Percentiles rank a stretch among this genome's conserved stretches.
These are phyloP conservation scores for Rhabditophanes sp. DNA, from an alignment of 2,888 invertebrate species.

Conservation along the genomic window DNA sequence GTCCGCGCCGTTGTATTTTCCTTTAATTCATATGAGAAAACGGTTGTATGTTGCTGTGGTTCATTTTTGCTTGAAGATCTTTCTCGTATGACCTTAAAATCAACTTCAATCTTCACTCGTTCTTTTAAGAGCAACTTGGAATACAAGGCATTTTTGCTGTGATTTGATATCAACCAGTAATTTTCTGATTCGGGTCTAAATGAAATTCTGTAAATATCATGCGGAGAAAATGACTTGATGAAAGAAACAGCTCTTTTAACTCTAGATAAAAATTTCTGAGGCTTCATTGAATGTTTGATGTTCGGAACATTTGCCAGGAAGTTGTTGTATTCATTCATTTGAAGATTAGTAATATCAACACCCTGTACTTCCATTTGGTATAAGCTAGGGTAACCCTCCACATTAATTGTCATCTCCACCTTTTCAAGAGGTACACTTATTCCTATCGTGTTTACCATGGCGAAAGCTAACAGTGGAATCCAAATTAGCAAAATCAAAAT, in stretches of 20 bases:
- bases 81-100: too few relatives aligned
- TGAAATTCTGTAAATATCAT: constrained; percentile 30
- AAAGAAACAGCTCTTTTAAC: constrained; percentile 38
- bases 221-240: constrained; percentile 45
- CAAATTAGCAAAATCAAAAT: constrained; percentile 75
- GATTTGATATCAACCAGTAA: constrained; percentile 67
- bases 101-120: too few relatives aligned
- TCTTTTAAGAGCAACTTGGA: too few relatives aligned
- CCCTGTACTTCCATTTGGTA: constrained; percentile 40
- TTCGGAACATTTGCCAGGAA: constrained; percentile 38
- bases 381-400: constrained; percentile 42
- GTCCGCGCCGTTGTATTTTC: too few relatives aligned
- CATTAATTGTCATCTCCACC: constrained; percentile 47
- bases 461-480: constrained; percentile 90
- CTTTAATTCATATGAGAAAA: too few relatives aligned
- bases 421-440: constrained; percentile 62
- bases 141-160: constrained; percentile 44
- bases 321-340: constrained; percentile 23
- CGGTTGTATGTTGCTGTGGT: too few relatives aligned
- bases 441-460: constrained; percentile 79
- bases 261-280: constrained; percentile 6
- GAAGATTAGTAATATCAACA: constrained; percentile 16
- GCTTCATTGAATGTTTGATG: constrained; percentile 6
- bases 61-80: too few relatives aligned
- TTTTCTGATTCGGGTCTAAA: constrained; percentile 37